Evolutionary conservation across 2,113 vertebrate species (phyloP), one percentile per base, ranked within the genome.

Genomic region (Scalopus aquaticus): DNA sequence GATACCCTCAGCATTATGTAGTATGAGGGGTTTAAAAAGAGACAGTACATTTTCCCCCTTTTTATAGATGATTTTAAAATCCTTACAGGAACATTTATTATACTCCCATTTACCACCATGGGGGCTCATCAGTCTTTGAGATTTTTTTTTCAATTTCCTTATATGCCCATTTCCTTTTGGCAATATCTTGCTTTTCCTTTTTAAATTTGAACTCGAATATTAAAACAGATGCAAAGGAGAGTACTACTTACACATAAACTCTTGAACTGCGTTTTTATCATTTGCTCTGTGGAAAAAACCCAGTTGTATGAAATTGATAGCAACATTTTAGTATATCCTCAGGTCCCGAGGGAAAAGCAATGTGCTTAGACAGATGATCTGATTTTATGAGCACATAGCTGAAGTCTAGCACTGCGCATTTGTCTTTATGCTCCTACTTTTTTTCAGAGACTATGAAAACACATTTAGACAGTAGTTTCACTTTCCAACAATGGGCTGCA

Each of bases 261-360:
- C 97, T 96, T 98, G 97, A 98, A 98, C 97, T 96, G 81, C 89
- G 60, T 96, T 97, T 98, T 97, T 98, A 97, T 97, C 97, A 96
- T 97, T 98, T 98, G 92, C 51, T 96, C 94, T 96, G 94, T 96
- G 83, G 67, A 51, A 96, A 95, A 96, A 96, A 64, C 9, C 95
- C 96, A 97, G 95, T 98, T 97, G 96, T 97, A 93, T 96, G 64
- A 97, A 98, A 97, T 97, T 97, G 98, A 98, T 98, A 96, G 97
- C 95, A 97, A 97, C 95, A 97, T 96, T 97, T 98, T 95, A 97
- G 89, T 28, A 24, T 97, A 96, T 96, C 97, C 86, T 97, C 44
- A 78, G 1, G 8, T 97, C 96, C 95, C 94, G 54, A 96, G 96
- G 96, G 98, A 96, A 19, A 96, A 64, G 11, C 91, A 95, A 44